Base-by-base conservation (phyloP, 2,113 vertebrate genomes). In the Dasyprocta punctata region DNA sequence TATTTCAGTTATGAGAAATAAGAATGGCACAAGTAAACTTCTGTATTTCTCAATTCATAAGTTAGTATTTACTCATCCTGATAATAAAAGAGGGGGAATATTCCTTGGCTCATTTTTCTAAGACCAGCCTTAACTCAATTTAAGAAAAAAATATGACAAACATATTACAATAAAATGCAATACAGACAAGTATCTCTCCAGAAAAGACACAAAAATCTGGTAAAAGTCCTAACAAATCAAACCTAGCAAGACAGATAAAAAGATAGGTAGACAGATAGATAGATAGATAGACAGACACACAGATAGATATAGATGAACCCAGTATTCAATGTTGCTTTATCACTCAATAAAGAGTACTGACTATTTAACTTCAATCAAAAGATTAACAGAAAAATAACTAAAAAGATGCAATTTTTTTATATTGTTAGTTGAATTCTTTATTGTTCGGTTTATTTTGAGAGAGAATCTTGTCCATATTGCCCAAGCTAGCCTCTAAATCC, bases 1-100 rank as follows among this genome's bases (percentile, higher is more conserved):
- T 84, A 96, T 90, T 88, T 97, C 54, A 65, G 10, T 88, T 44
- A 87, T 11, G 83, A 92, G 30, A 96, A 82, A 49, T 63, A 75
- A 60, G 20, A 84, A 19, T 89, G 36, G 36, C 14, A 85, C 14
- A 96, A 81, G 20, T 84, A 28, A 96, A 54, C 49, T 41, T 92
- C 28, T 24, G 0, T 86, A 88, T n/a, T 58, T 91, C 16, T 11
- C 33, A 95, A 65, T 84, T 38, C 54, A 85, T 44, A 84, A 86
- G 47, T n/a, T 84, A 10, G 13, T 47, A 47, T 60, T 88, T 65
- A 58, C 8, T 67, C n/a, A 60, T 82, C 24, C 73, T 63, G 33
- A 54, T 90, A 92, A 94, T 33, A 93, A 73, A 44, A 78, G 26
- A 58, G 2, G 28, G 14, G 7, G 5, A 63, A 61, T 3, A 26